Evolutionary conservation across 2,888 invertebrate genomes (phyloP), one percentile per base, ranked within the genome.

Genomic region (Drosophila paracracens): DNA sequence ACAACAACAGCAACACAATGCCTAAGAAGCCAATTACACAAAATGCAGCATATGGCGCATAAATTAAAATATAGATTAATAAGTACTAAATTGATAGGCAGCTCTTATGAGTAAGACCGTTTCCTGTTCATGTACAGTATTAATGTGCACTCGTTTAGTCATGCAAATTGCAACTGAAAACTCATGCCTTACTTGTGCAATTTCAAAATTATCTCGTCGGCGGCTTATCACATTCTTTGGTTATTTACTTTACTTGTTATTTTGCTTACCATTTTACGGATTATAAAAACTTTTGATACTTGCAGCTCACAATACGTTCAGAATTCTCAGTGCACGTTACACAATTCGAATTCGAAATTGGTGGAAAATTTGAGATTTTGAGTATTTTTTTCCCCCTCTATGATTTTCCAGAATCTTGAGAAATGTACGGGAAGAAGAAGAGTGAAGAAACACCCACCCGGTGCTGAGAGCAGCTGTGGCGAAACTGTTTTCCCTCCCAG

Each of bases 61-160:
- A 79, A 82, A 84, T 84, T 83, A 74, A 83, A 83, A 64, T 82
- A 82, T 70, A 70, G 82, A 82, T 82, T 82, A 82, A 83, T 77
- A 59, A 53, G 36, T 25, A 33, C 51, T 50, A 57, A 56, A 69
- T 79, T 79, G 72, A 79, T 79, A 79, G 54, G 72, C 62, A 53
- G 40, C n/a, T 33, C 36, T 58, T 50, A 46, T 76, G 70, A 63
- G 59, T 52, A 64, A 74, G 38, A 57, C 58, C 25, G 59, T 64
- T 74, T 74, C 74, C 74, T 70, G 74, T 58, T 29, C 46, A 25
- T 56, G 27, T 27, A 10, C 27, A 38, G 27, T 13, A 11, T 36
- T 27, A 2, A 36, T 38, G 27, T 38, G 27, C 8, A 38, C 16
- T 25, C 4, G 36, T 8, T 40, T 56, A 38, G 36, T 56, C 54